phyloP scores from a whole-genome alignment of 2,797 vertebrate genomes.

The Poeciliopsis presidionis region DNA sequence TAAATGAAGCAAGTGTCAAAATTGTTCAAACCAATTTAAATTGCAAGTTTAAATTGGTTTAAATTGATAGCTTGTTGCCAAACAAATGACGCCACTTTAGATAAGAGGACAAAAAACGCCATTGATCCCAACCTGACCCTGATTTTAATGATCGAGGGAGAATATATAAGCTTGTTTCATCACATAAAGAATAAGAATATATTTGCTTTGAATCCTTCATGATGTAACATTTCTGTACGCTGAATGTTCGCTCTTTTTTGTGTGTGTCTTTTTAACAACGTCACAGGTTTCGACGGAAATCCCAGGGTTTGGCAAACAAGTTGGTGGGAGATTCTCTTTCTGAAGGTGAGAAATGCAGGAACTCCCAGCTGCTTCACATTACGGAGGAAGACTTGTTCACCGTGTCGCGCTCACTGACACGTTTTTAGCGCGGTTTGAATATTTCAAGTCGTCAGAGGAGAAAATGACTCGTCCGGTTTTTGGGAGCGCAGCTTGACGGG shows the following conservation, averaged over 20 bases:
- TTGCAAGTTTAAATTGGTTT: too few relatives aligned
- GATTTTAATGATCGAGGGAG: neutral
- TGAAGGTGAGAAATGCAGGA: conserved; percentile 73
- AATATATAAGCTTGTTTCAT: neutral
- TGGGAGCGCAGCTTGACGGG: neutral
- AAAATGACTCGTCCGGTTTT: neutral
- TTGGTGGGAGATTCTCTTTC: conserved; percentile 65
- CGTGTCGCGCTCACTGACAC: accelerated
- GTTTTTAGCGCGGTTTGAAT: neutral
- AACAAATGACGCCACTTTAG: neutral
- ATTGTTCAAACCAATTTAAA: too few relatives aligned
- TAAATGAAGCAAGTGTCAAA: too few relatives aligned
- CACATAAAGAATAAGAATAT: too few relatives aligned
- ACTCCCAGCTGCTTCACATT: neutral
- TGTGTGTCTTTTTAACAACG: conserved; percentile 35
- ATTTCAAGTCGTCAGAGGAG: neutral
- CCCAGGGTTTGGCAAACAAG: conserved; percentile 67
- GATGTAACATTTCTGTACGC: neutral
- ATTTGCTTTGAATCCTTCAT: neutral
- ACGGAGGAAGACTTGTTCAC: neutral
- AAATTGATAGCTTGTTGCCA: neutral
- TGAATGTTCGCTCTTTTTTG: neutral
- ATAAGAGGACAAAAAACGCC: neutral
- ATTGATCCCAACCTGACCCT: neutral
- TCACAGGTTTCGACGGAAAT: conserved; percentile 82